A percentile compares a stretch with the other conserved stretches of the same genome.
Evolutionary conservation across 2,888 invertebrate genomes (phyloP).

Genomic region (Uloborus plumipes): DNA sequence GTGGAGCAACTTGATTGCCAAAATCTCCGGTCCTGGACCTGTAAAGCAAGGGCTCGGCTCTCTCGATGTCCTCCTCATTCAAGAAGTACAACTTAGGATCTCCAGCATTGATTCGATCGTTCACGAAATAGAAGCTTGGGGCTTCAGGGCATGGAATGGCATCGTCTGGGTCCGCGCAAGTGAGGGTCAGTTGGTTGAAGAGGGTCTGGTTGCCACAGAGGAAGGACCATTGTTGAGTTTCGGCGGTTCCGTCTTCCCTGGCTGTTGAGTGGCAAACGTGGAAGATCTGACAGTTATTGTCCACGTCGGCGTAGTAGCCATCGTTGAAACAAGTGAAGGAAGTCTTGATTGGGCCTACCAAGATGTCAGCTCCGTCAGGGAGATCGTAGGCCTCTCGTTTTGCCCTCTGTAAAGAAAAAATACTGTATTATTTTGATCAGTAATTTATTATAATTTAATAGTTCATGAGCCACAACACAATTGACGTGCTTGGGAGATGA

Average conservation of each 20-base stretch:
- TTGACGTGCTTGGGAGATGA: too few relatives aligned
- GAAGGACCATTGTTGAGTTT: slow-evolving; percentile 56
- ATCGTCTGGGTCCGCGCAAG: slow-evolving; percentile 22
- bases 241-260: slow-evolving; percentile 23
- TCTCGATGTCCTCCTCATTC: slow-evolving; percentile 12
- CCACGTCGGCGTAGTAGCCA: slow-evolving; percentile 61
- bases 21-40: slow-evolving; percentile 30
- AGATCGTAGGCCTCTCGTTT: slow-evolving; percentile 54
- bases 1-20: background rate
- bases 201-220: slow-evolving; percentile 60
- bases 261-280: slow-evolving; percentile 55
- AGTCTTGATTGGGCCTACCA: slow-evolving; percentile 52
- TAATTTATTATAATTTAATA: too few relatives aligned
- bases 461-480: too few relatives aligned
- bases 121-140: slow-evolving; percentile 7
- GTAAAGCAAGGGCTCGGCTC: slow-evolving; percentile 41
- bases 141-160: slow-evolving; percentile 24
- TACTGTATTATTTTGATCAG: background rate
- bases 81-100: slow-evolving; percentile 24
- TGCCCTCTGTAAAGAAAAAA: slow-evolving; percentile 23
- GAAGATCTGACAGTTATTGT: slow-evolving; percentile 63
- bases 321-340: slow-evolving; percentile 39
- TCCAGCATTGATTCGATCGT: slow-evolving; percentile 20
- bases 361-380: slow-evolving; percentile 54
- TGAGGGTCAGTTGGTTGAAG: slow-evolving; percentile 21